Base-by-base conservation (phyloP, 2,113 vertebrate species). In the Chaetodon auriga region DNA sequence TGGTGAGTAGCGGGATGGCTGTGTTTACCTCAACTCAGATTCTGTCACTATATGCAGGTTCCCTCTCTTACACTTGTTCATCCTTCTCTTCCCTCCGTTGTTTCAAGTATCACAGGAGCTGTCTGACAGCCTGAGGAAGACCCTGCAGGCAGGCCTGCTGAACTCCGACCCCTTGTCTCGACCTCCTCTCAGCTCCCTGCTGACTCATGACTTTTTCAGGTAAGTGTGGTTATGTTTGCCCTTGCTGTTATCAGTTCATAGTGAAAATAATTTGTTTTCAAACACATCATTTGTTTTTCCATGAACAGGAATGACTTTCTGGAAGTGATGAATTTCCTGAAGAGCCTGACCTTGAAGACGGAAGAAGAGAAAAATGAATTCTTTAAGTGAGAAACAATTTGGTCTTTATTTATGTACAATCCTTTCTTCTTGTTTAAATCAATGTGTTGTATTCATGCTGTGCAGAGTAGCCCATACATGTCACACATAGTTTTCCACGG, bases 321-420 rank as follows among this genome's bases (percentile, higher is more conserved):
- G 78, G 98, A 99, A 93, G 95, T 99, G 88, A 96, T 97, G 80
- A 99, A 97, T 91, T 99, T 99, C 93, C 93, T 99, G 90, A 98
- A 97, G 93, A 97, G 96, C 78, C 94, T 99, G 90, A 99, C 98
- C 1, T 69, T 99, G 4, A 99, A 99, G 90, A 97, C 95, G 0
- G 98, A 99, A 92, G 98, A 99, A 68, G 97, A 99, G 75, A 99
- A 99, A 94, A 98, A 98, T 12, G 98, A 98, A 87, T 99, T 99
- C 89, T 99, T 99, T 91, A 99, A 99, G 98, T 99, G 95, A 97
- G 97, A 94, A 81, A 76, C 4, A 0, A 18, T 23, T 0, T 54
- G 12, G 9, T 82, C 5, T 63, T 63, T 2, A 1, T 23, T 53
- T 11, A 30, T 2, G 9, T 10, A n/a, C 13, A 0, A 4, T n/a